These are phyloP conservation scores for Megaptera novaeangliae DNA, from an alignment of 2,113 vertebrate species.

Conservation along the genomic window DNA sequence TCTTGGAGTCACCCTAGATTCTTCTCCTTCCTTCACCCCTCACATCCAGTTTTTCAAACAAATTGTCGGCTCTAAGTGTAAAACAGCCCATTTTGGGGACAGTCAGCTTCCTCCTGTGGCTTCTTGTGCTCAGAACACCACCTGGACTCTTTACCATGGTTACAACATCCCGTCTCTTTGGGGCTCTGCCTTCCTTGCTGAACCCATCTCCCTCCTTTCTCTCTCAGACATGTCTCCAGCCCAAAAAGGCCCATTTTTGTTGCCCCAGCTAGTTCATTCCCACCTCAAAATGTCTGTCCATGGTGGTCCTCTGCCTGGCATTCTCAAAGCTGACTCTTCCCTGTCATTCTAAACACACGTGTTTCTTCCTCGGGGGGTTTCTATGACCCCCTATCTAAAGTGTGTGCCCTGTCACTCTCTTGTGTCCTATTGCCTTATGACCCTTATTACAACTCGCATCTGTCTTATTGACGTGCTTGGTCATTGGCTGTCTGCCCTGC, in stretches of 20 bases:
- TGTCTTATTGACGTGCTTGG: background rate
- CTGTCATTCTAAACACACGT: background rate
- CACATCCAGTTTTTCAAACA: background rate
- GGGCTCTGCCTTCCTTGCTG: background rate
- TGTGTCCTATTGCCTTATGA: background rate
- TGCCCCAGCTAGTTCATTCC: background rate
- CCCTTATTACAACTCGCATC: background rate
- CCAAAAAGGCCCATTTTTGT: background rate
- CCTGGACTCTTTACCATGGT: background rate
- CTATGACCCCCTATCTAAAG: background rate
- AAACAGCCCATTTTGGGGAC: background rate
- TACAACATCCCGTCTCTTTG: background rate
- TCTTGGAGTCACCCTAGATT: background rate
- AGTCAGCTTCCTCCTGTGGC: background rate
- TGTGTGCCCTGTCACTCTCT: background rate
- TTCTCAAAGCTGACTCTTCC: background rate
- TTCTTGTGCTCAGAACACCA: background rate
- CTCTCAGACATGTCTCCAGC: background rate
- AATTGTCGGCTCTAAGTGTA: background rate
- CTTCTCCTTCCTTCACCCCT: background rate
- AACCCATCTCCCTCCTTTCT: background rate
- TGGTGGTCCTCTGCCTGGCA: background rate
- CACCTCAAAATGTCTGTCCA: background rate
- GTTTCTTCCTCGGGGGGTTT: background rate
- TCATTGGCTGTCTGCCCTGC: background rate